Evolutionary conservation across 1,140 invertebrate genomes (phyloP).

Genomic region (Tenebrio molitor): DNA sequence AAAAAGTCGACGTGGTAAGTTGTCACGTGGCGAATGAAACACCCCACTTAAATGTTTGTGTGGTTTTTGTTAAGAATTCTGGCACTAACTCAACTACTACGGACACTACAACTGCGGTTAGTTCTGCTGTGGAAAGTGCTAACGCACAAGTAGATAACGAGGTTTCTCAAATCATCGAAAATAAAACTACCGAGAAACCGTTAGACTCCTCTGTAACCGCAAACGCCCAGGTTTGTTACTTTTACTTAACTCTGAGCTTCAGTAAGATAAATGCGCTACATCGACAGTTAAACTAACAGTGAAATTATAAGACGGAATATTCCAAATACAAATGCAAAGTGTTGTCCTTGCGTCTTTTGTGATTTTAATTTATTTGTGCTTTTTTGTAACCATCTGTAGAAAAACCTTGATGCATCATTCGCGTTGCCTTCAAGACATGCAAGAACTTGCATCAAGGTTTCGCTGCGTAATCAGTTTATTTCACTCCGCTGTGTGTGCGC

Average conservation of each 20-base stretch:
- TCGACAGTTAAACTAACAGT: too few relatives aligned
- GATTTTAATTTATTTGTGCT: too few relatives aligned
- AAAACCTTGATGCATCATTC: too few relatives aligned
- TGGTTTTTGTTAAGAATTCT: conserved; percentile 52
- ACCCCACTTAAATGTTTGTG: conserved; percentile 34
- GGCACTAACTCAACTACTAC: conserved; percentile 44
- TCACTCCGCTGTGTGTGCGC: too few relatives aligned
- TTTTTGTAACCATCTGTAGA: too few relatives aligned
- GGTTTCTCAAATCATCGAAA: conserved; percentile 66
- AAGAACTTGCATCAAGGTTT: too few relatives aligned
- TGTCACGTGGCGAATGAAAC: not conserved
- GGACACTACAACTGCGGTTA: conserved; percentile 46
- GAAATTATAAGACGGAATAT: too few relatives aligned
- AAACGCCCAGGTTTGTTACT: conserved; percentile 67
- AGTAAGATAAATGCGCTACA: too few relatives aligned
- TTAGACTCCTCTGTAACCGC: conserved; percentile 69
- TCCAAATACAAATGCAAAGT: too few relatives aligned
- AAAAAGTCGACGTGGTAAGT: conserved; percentile 72
- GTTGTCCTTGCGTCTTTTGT: too few relatives aligned
- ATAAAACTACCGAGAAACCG: conserved; percentile 64
- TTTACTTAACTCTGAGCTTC: not conserved
- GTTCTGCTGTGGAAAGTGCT: conserved; percentile 45
- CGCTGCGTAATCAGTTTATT: too few relatives aligned
- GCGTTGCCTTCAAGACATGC: too few relatives aligned
- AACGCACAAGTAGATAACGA: conserved; percentile 62